Conservation (phyloP, 2,797 vertebrate genomes). For the Lophius americanus region DNA sequence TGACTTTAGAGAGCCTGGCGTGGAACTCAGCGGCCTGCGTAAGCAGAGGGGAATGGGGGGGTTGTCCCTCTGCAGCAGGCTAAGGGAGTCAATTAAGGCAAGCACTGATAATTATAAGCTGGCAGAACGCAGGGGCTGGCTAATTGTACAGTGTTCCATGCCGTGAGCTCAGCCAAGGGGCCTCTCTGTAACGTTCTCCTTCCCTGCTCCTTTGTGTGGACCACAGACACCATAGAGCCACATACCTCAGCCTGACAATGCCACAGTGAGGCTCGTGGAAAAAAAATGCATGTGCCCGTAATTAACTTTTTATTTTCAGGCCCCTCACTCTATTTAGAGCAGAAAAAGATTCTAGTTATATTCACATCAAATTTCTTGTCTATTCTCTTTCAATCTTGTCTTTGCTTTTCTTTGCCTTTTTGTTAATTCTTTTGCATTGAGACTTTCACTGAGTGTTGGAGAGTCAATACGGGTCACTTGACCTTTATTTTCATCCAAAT, state of each 20-base stretch:
- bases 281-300: slow-evolving; percentile 72
- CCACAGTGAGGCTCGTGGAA: slow-evolving; percentile 62
- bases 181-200: slow-evolving; percentile 62
- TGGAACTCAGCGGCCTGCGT: slow-evolving; percentile 91
- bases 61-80: slow-evolving; percentile 89
- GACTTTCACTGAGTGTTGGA: slow-evolving; percentile 46
- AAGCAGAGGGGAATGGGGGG: slow-evolving; percentile 83
- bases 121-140: slow-evolving; percentile 84
- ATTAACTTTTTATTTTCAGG: slow-evolving; percentile 80
- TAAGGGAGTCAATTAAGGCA: slow-evolving; percentile 92
- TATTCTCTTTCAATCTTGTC: slow-evolving; percentile 20
- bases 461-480: slow-evolving; percentile 68
- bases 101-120: slow-evolving; percentile 92
- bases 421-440: slow-evolving; percentile 8
- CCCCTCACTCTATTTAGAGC: slow-evolving; percentile 68
- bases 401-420: slow-evolving; percentile 31
- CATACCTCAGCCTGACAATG: slow-evolving; percentile 73
- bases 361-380: slow-evolving; percentile 48
- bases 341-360: slow-evolving; percentile 65
- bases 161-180: slow-evolving; percentile 78
- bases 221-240: slow-evolving; percentile 70
- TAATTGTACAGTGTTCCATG: slow-evolving; percentile 83
- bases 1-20: slow-evolving; percentile 96
- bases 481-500: slow-evolving; percentile 70
- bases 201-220: slow-evolving; percentile 77